Base-by-base conservation (phyloP, 2,888 invertebrate genomes). In the Melangyna quadrimaculata region DNA sequence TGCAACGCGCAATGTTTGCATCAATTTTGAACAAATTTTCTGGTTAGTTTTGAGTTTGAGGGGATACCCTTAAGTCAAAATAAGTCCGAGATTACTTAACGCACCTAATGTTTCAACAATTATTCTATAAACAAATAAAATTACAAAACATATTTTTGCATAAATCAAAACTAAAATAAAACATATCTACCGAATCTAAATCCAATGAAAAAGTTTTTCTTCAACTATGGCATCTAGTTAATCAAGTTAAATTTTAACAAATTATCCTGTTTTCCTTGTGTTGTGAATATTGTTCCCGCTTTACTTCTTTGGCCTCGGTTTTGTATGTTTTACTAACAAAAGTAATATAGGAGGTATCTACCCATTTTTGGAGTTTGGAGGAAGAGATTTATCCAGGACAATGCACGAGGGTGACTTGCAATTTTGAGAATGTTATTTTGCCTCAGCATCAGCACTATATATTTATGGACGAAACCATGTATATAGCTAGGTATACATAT, bases 191-290 rank as follows among this genome's bases (percentile, higher is more conserved):
- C n/a, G 40, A 40, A 59, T 67, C 19, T 37, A 79, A 79, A 67
- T 78, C 19, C 17, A 78, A 69, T 79, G 65, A 63, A 80, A 61
- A 80, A 80, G 61, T 51, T 80, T 78, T 69, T 14, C 24, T 65
- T 32, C 40, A 40, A 19, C 70, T 24, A 57, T n/a, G 29, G 59
- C 57, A 78, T 12, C 61, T 61, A 24, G 48, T 51, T 24, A 78
- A 74, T 78, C 61, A 51, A 40, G 69, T 73, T 67, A 78, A 78
- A 78, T 83, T 82, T 74, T 57, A 63, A 73, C 78, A 70, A 83
- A 83, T 79, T 78, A 78, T 74, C 37, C 37, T 79, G 63, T 57
- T 65, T 79, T 73, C 63, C 78, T 67, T 59, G 65, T 55, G 43
- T 61, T 51, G 22, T 61, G 51, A 67, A 32, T 12, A 27, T 17